A percentile compares a stretch with the other conserved stretches of the same genome.
These are phyloP conservation scores for Collichthys lucidus DNA, from an alignment of 2,113 vertebrate species.

Conservation along the genomic window DNA sequence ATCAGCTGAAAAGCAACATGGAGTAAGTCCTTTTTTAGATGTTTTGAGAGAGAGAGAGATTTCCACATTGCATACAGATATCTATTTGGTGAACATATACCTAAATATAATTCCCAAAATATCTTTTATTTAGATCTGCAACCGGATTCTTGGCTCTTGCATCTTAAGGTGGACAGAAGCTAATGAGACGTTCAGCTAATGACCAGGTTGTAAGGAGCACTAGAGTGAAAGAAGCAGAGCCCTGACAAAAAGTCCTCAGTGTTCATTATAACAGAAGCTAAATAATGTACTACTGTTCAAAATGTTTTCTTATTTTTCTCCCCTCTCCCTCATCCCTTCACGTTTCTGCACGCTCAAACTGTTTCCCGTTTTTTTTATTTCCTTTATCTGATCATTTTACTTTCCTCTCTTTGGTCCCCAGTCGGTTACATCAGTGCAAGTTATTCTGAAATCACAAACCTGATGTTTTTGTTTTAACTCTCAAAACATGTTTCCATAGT, in stretches of 20 bases:
- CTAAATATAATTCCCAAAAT: background rate
- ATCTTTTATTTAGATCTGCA: slow-evolving; percentile 73
- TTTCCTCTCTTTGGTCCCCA: slow-evolving; percentile 63
- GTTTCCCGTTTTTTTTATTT: slow-evolving; percentile 64
- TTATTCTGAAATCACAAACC: slow-evolving; percentile 18
- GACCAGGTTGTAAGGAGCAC: slow-evolving; percentile 38
- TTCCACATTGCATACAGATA: background rate
- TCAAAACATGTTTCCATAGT: slow-evolving; percentile 24
- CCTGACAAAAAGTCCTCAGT: slow-evolving; percentile 10
- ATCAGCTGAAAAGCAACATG: slow-evolving; percentile 91
- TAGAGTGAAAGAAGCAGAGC: slow-evolving; percentile 26
- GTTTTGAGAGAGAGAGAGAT: background rate
- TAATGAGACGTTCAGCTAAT: slow-evolving; percentile 27
- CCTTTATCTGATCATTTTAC: slow-evolving; percentile 55
- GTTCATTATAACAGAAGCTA: slow-evolving; percentile 19
- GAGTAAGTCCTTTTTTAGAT: slow-evolving; percentile 83
- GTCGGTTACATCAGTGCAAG: slow-evolving; percentile 8
- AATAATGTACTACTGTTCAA: slow-evolving; percentile 19
- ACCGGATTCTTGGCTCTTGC: slow-evolving; percentile 81
- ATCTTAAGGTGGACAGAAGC: slow-evolving; percentile 61
- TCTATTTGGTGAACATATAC: background rate
- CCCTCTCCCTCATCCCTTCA: slow-evolving; percentile 49
- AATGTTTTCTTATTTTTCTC: slow-evolving; percentile 34
- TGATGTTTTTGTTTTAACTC: background rate
- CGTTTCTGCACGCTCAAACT: slow-evolving; percentile 63